Evolutionary conservation across 2,888 invertebrate genomes (phyloP).

Genomic region (Nomada ruficornis): DNA sequence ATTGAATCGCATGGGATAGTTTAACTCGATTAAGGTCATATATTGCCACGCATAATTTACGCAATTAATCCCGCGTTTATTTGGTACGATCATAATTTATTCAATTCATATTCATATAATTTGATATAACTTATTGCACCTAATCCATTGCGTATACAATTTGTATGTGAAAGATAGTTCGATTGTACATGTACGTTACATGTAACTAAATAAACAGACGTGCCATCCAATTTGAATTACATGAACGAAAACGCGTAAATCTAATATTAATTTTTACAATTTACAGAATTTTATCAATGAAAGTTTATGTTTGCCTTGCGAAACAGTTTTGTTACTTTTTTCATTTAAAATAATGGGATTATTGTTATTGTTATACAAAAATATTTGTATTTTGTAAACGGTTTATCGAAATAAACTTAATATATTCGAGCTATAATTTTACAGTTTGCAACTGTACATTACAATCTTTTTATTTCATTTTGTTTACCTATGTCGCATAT

Average conservation of each 20-base stretch:
- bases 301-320: too few species aligned
- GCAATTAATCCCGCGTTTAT: constrained; percentile 2
- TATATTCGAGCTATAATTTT: too few species aligned
- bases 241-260: background rate
- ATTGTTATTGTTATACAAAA: too few species aligned
- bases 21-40: constrained; percentile 39
- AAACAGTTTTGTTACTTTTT: too few species aligned
- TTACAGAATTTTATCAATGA: too few species aligned
- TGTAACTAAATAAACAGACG: background rate
- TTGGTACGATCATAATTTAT: constrained; percentile 18
- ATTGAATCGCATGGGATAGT: constrained; percentile 21
- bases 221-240: background rate
- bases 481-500: too few species aligned
- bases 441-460: too few species aligned
- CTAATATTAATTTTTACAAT: too few species aligned
- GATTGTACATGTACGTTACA: background rate
- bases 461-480: too few species aligned
- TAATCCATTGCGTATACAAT: background rate
- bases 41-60: constrained; percentile 14
- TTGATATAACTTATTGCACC: background rate
- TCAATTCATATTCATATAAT: constrained; percentile 1
- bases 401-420: too few species aligned
- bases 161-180: background rate
- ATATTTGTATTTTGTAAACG: too few species aligned
- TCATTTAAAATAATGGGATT: too few species aligned